phyloP scores from a whole-genome alignment of 2,888 invertebrate species.

The Polyploca ridens region DNA sequence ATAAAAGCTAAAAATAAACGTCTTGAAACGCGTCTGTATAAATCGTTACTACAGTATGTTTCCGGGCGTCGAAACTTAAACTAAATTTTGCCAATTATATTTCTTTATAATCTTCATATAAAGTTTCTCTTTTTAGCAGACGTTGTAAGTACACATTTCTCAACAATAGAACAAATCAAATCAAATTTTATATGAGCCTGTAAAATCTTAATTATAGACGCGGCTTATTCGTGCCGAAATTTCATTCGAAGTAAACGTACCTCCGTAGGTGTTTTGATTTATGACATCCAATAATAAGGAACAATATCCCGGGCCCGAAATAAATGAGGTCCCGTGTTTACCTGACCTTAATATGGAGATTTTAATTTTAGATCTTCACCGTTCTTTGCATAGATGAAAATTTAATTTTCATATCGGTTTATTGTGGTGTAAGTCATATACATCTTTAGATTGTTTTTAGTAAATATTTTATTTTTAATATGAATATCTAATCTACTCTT shows the following conservation, averaged over 20 bases:
- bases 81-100: too few relatives aligned
- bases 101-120: too few relatives aligned
- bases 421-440: conserved; percentile 28
- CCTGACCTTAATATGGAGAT: conserved; percentile 70
- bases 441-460: conserved; percentile 28
- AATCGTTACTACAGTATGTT: too few relatives aligned
- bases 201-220: neutral
- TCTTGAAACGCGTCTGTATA: too few relatives aligned
- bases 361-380: conserved; percentile 68
- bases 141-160: too few relatives aligned
- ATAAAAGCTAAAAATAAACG: neutral
- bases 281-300: conserved; percentile 65
- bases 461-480: too few relatives aligned
- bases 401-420: conserved; percentile 64
- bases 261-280: conserved; percentile 59
- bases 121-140: too few relatives aligned
- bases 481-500: too few relatives aligned
- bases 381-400: conserved; percentile 61
- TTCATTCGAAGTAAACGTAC: conserved; percentile 34
- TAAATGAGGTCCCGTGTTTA: conserved; percentile 64
- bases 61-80: too few relatives aligned
- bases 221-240: conserved; percentile 29
- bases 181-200: neutral
- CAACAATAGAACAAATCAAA: too few relatives aligned
- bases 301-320: conserved; percentile 61